These are phyloP conservation scores for Drosophila paranaensis DNA, from an alignment of 2,888 invertebrate genomes.

Conservation along the genomic window DNA sequence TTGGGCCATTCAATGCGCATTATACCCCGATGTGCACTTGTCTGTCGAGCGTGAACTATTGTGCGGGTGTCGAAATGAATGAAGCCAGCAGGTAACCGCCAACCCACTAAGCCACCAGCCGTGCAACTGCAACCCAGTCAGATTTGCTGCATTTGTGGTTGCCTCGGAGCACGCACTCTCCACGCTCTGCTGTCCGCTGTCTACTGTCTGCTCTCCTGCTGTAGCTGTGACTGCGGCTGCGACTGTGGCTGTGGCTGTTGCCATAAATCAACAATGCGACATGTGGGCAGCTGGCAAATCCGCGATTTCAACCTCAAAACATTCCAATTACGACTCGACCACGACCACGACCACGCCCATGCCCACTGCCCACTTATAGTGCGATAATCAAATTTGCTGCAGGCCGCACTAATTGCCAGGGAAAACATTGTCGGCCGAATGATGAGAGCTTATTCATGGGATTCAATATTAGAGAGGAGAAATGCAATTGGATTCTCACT, in stretches of 20 bases:
- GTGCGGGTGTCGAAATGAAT: slow-evolving; percentile 36
- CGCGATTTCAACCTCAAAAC: slow-evolving; percentile 51
- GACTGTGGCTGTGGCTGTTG: slow-evolving; percentile 32
- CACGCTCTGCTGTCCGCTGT: not conserved
- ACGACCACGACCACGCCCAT: not conserved
- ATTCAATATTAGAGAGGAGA: not conserved
- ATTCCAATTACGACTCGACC: slow-evolving; percentile 57
- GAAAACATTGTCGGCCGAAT: slow-evolving; percentile 3
- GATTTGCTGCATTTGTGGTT: slow-evolving; percentile 23
- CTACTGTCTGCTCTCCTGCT: not conserved
- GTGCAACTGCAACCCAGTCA: slow-evolving; percentile 21
- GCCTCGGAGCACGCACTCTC: slow-evolving; percentile 11
- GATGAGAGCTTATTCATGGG: not conserved
- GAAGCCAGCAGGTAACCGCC: slow-evolving; percentile 21
- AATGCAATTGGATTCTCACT: not conserved
- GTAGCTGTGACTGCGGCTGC: slow-evolving; percentile 12
- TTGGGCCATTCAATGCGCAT: slow-evolving; percentile 28
- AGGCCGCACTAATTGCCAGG: slow-evolving; percentile 45
- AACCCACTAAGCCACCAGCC: slow-evolving; percentile 8
- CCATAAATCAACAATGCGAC: slow-evolving; percentile 67
- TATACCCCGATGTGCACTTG: slow-evolving; percentile 25
- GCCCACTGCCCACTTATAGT: not conserved
- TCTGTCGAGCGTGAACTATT: slow-evolving; percentile 30
- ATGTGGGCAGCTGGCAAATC: slow-evolving; percentile 50
- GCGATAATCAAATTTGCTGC: slow-evolving; percentile 45